Percentiles rank a stretch among this genome's conserved stretches.
These are phyloP conservation scores for Enteromius afrohamiltoni DNA, from an alignment of 2,797 vertebrate genomes.

Conservation along the genomic window DNA sequence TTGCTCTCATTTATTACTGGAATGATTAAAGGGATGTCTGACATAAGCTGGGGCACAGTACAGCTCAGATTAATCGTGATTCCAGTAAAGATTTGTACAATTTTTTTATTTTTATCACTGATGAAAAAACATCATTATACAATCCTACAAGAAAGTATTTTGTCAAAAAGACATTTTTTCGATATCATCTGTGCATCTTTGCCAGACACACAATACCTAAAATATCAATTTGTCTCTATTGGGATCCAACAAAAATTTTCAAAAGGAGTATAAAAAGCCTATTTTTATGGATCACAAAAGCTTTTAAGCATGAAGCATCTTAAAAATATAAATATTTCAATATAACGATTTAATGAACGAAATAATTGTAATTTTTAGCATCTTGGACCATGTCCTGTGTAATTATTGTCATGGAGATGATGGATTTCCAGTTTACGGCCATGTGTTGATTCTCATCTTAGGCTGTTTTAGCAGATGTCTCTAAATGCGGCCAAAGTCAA, in stretches of 20 bases:
- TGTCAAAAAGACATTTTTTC: not conserved
- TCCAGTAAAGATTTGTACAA: conserved; percentile 10
- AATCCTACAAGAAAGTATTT: not conserved
- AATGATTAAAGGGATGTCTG: conserved; percentile 6
- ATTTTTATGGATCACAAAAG: not conserved
- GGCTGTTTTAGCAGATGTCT: conserved; percentile 51
- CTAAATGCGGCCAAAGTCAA: conserved; percentile 54
- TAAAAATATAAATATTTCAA: not conserved
- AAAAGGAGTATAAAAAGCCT: not conserved
- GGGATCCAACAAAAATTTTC: not conserved
- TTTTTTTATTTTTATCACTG: not conserved
- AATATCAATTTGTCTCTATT: not conserved
- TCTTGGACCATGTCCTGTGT: conserved; percentile 44
- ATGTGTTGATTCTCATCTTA: conserved; percentile 32
- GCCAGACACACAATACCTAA: not conserved
- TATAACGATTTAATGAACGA: not conserved
- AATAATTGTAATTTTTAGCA: not conserved
- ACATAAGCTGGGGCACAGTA: not conserved
- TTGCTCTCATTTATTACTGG: conserved; percentile 11
- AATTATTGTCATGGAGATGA: conserved; percentile 55
- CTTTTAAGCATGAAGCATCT: not conserved
- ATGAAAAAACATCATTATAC: not conserved
- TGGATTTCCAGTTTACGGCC: conserved; percentile 21
- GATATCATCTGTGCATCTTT: not conserved
- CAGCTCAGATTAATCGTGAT: not conserved